phyloP scores from a whole-genome alignment of 1,140 invertebrate species.

The Rhyzopertha dominica region DNA sequence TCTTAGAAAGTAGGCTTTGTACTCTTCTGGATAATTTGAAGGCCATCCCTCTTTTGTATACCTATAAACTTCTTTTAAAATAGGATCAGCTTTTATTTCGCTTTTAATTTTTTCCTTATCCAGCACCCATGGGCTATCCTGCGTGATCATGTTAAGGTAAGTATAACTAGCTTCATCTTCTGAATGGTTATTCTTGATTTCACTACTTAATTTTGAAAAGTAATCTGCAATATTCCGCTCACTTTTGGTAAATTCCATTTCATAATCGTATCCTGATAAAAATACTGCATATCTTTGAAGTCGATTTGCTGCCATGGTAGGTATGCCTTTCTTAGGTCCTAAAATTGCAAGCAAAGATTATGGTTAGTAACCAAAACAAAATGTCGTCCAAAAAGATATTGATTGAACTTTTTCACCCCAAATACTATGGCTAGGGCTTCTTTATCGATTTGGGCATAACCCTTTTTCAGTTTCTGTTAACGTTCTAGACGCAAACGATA shows the following conservation, averaged over 20 bases:
- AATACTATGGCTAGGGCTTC: constrained; percentile 51
- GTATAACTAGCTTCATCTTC: no score
- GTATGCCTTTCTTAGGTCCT: constrained; percentile 34
- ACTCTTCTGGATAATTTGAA: neutral
- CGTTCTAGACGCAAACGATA: constrained; percentile 38
- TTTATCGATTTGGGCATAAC: constrained; percentile 49
- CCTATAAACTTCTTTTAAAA: neutral
- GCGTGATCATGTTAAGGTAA: no score
- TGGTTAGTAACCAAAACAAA: constrained; percentile 51
- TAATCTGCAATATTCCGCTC: constrained; percentile 16
- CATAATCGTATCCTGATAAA: constrained; percentile 36
- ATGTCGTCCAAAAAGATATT: constrained; percentile 48
- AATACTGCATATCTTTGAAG: constrained; percentile 37
- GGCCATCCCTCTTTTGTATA: no score
- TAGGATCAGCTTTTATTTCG: constrained; percentile 1
- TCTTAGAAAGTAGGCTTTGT: constrained; percentile 12
- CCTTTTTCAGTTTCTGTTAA: constrained; percentile 22
- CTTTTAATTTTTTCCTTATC: neutral
- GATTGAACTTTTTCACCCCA: constrained; percentile 50
- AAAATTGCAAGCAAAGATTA: constrained; percentile 48
- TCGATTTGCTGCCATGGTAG: constrained; percentile 30
- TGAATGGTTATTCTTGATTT: constrained; percentile 35
- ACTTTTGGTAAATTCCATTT: constrained; percentile 28
- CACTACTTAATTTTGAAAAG: constrained; percentile 34
- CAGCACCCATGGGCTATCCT: no score